Conservation (phyloP, 2,888 invertebrate species). For the Diachrysia chrysitis region DNA sequence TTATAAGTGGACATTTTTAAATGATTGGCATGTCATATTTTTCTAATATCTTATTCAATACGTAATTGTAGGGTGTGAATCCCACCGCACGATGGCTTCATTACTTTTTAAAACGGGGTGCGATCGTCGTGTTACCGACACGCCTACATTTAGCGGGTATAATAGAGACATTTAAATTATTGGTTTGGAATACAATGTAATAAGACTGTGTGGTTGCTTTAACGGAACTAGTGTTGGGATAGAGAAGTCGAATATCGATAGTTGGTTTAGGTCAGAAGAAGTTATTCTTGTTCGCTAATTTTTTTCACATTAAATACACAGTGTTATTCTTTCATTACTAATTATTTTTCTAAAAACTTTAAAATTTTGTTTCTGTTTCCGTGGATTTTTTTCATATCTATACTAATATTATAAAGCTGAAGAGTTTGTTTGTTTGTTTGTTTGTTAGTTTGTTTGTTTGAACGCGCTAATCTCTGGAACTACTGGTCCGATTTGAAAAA, state of each 20-base stretch:
- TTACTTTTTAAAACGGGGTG: slow-evolving; percentile 73
- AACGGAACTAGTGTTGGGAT: slow-evolving; percentile 59
- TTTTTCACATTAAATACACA: too few species aligned
- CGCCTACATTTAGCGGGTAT: slow-evolving; percentile 78
- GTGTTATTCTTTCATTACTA: too few species aligned
- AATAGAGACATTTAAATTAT: slow-evolving; percentile 81
- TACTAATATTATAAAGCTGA: too few species aligned
- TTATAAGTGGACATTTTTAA: slow-evolving; percentile 21
- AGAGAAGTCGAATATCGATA: slow-evolving; percentile 39
- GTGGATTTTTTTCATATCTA: too few species aligned
- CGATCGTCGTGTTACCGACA: slow-evolving; percentile 59
- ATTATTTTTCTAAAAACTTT: too few species aligned
- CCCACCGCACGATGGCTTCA: slow-evolving; percentile 70
- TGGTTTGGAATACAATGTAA: slow-evolving; percentile 68
- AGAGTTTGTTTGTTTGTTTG: too few species aligned
- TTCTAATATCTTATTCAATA: slow-evolving; percentile 62
- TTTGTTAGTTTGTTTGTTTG: too few species aligned
- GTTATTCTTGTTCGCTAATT: neutral
- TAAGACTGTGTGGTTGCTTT: slow-evolving; percentile 49
- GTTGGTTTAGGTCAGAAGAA: slow-evolving; percentile 6
- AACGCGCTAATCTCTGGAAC: too few species aligned
- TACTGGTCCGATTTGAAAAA: too few species aligned
- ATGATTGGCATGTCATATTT: slow-evolving; percentile 51
- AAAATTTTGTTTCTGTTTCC: too few species aligned
- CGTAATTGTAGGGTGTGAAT: slow-evolving; percentile 63